Base-by-base conservation (phyloP, 1,140 invertebrate genomes). In the Glossosoma conforme region DNA sequence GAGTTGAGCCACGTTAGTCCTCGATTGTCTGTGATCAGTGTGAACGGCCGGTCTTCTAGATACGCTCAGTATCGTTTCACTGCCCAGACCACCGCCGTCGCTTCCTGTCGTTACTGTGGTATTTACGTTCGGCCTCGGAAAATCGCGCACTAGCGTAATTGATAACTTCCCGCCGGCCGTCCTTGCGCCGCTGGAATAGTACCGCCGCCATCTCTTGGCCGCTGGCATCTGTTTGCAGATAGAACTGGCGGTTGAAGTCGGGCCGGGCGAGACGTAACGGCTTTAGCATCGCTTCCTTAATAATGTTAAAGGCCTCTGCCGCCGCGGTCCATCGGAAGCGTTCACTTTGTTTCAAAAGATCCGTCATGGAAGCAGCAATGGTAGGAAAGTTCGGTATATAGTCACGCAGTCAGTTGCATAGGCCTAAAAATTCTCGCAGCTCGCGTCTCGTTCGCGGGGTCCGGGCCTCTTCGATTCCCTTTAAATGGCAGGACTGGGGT, bases 51-150 rank as follows among this genome's bases (percentile, higher is more conserved):
- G 28, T 67, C 61, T 24, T 66, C 61, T 9, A 67, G 48, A 40
- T 63, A 65, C 1, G 24, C 55, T 8, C 56, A 43, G 40, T 61
- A 69, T 8, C 40, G 44, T 28, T 61, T 60, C 6, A 67, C 49
- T 0, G 60, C 63, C 65, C 65, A 67, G 0, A 68, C 33, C 0
- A 65, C 32, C 0, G 64, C 64, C n/a, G n/a, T n/a, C n/a, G n/a
- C n/a, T n/a, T n/a, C n/a, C n/a, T n/a, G n/a, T n/a, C n/a, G n/a
- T 28, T 28, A 28, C 25, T 28, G 25, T 28, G 25, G 25, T 28
- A 28, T n/a, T 28, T 28, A n/a, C 25, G 25, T 8, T 6, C 25
- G 6, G 25, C 25, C 25, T 6, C 25, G n/a, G 25, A 28, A n/a
- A n/a, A n/a, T n/a, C n/a, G n/a, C n/a, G n/a, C n/a, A n/a, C n/a